Evolutionary conservation across 2,797 vertebrate species (phyloP), one percentile per base, ranked within the genome.

Genomic region (Anas flavirostris): DNA sequence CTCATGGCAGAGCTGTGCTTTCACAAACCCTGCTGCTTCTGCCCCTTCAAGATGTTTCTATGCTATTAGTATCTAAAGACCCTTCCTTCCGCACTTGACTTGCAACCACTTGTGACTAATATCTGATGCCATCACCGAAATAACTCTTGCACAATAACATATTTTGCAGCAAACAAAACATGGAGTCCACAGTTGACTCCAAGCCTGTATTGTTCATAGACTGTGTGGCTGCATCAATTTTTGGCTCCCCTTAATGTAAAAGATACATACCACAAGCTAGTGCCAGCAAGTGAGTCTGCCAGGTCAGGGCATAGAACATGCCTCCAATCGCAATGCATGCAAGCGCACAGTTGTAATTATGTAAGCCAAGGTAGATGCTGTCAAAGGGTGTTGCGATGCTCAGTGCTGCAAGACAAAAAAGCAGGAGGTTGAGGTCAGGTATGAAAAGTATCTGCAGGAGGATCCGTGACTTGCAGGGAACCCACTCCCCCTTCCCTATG

Each of bases 231-330:
- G 21, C 21, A 10, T 12, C 11, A 2, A 5, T 10, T 41, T 63
- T 66, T 88, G 2, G 17, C 31, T 59, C 53, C 22, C 13, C 12
- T 72, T 66, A 35, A 5, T 11, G 31, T 53, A 6, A 50, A 33
- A 18, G 10, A 25, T 76, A 97, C 99, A 33, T 96, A 99, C 99
- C 98, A 56, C 99, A 99, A 56, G 98, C 92, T 28, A 99, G 95
- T 2, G 99, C 98, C 68, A 99, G 97, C 72, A 99, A 75, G 81
- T 99, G 99, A 8, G 98, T 98, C 97, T 99, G 99, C 99, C 99
- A 99, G 62, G 99, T 99, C 66, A 99, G 98, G 4, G 98, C 99
- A 0, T 99, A 99, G 97, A 99, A 99, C 99, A 99, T 98, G 69
- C 99, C 99, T 41, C 99, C 99, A 0, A 98, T 96, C 0, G 99